Percentiles rank a stretch among this genome's conserved stretches.
phyloP scores from a whole-genome alignment of 1,140 invertebrate species.

The Prorops nasuta region DNA sequence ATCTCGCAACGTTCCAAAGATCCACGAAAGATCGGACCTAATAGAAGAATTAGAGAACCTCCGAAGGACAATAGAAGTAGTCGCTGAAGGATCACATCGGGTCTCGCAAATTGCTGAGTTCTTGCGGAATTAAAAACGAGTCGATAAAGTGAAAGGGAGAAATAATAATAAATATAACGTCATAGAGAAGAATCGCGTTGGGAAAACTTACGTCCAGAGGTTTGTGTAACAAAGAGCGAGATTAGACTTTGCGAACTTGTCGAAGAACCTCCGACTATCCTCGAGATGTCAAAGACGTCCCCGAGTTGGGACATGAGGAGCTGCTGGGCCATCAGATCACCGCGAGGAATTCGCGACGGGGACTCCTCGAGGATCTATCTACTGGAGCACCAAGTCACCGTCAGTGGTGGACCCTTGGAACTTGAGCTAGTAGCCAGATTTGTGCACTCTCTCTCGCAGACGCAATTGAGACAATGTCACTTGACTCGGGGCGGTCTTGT shows the following conservation, averaged over 20 bases:
- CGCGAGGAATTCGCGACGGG: slow-evolving; percentile 6
- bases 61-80: too few relatives aligned
- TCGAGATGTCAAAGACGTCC: slow-evolving; percentile 27
- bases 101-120: too few relatives aligned
- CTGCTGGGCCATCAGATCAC: slow-evolving; percentile 25
- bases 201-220: neutral
- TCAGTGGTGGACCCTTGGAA: slow-evolving; percentile 22
- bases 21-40: too few relatives aligned
- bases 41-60: too few relatives aligned
- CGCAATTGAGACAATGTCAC: slow-evolving; percentile 8
- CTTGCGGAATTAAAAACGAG: too few relatives aligned
- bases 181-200: neutral
- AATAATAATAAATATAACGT: too few relatives aligned
- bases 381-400: slow-evolving; percentile 37
- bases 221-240: too few relatives aligned
- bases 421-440: slow-evolving; percentile 37
- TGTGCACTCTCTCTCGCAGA: slow-evolving; percentile 27
- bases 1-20: too few relatives aligned
- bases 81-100: too few relatives aligned
- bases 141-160: too few relatives aligned
- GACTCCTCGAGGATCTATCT: slow-evolving; percentile 19
- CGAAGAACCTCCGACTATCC: neutral
- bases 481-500: slow-evolving; percentile 29
- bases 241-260: too few relatives aligned
- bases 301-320: slow-evolving; percentile 26